These are phyloP conservation scores for Eurosta solidaginis DNA, from an alignment of 1,140 invertebrate genomes.

Conservation along the genomic window DNA sequence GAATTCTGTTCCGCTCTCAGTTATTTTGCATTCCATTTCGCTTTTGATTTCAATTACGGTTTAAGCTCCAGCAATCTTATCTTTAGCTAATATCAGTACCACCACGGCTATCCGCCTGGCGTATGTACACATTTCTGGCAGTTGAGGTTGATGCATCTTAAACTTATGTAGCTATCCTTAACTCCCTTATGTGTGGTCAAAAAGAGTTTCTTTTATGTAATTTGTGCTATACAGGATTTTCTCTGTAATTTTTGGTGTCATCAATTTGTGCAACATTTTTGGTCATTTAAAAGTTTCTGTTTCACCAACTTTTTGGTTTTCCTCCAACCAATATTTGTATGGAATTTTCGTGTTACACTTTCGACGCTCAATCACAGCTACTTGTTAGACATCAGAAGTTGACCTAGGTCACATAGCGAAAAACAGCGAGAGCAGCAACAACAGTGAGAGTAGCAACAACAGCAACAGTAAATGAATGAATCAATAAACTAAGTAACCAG, in stretches of 20 bases:
- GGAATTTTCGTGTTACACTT: neutral
- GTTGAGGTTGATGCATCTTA: no score
- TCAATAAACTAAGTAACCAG: neutral
- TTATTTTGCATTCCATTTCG: no score
- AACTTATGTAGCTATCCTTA: no score
- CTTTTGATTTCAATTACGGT: no score
- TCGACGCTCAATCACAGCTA: neutral
- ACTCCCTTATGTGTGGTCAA: no score
- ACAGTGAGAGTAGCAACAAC: neutral
- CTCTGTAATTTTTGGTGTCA: neutral
- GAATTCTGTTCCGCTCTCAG: no score
- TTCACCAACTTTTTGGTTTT: neutral
- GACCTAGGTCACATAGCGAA: no score
- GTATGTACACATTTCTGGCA: no score
- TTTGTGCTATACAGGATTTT: neutral
- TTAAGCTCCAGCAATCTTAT: no score
- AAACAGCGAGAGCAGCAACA: neutral
- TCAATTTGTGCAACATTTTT: conserved; percentile 1
- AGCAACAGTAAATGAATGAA: neutral
- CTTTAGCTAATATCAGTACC: no score
- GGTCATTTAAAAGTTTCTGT: neutral
- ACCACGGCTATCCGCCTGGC: no score
- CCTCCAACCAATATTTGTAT: neutral
- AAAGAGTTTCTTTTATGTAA: neutral
- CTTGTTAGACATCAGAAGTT: neutral